phyloP scores from a whole-genome alignment of 2,888 invertebrate species.

The Tolmerus cingulatus region DNA sequence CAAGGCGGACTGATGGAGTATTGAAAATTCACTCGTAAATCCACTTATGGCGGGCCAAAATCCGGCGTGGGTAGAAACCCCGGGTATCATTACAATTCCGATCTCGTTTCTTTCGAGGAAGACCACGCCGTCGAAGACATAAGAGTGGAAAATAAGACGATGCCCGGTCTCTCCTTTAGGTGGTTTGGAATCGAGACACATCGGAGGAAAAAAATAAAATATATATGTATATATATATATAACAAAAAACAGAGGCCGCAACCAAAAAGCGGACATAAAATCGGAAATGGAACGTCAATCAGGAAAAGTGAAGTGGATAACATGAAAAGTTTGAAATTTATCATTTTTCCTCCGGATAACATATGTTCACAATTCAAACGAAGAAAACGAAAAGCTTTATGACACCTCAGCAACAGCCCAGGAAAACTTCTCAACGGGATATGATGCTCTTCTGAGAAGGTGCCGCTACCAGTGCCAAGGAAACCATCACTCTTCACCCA shows the following conservation, averaged over 20 bases:
- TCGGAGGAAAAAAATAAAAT: neutral
- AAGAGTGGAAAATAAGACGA: neutral
- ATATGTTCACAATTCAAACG: conserved; percentile 23
- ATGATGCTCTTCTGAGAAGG: neutral
- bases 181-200: neutral
- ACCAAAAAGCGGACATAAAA: conserved; percentile 1
- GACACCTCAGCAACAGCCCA: conserved; percentile 18
- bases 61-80: neutral
- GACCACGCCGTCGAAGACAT: neutral
- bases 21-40: conserved; percentile 15
- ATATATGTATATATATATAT: neutral
- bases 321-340: conserved; percentile 25
- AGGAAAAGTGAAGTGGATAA: conserved; percentile 20
- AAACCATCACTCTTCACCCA: neutral
- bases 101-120: neutral
- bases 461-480: neutral
- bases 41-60: neutral
- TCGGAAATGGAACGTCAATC: conserved; percentile 25
- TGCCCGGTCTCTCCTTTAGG: neutral
- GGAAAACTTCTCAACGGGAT: neutral
- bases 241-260: neutral
- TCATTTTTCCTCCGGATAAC: conserved; percentile 10
- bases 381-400: conserved; percentile 23
- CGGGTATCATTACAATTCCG: conserved; percentile 7
- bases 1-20: neutral